Conservation (phyloP, 2,888 invertebrate genomes). For the Ctenicera cuprea region DNA sequence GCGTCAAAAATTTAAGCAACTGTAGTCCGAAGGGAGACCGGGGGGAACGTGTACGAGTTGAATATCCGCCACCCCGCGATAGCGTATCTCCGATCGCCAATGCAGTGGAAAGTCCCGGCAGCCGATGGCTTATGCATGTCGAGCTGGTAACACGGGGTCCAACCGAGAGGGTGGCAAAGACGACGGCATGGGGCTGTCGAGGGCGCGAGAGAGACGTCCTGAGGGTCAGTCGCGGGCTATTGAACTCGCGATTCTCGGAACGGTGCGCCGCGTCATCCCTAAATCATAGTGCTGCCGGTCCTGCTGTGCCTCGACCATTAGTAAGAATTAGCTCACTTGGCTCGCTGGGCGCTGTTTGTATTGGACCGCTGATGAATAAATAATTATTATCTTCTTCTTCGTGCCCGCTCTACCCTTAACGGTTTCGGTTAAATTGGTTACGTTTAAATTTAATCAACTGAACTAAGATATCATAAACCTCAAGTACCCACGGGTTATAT, state of each 20-base stretch:
- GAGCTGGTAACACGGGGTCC: slow-evolving; percentile 58
- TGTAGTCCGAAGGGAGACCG: slow-evolving; percentile 69
- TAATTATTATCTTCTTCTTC: slow-evolving; percentile 53
- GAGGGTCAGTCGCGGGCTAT: slow-evolving; percentile 75
- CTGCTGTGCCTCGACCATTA: slow-evolving; percentile 61
- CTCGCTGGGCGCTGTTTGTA: slow-evolving; percentile 55
- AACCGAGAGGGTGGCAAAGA: slow-evolving; percentile 60
- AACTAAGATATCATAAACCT: slow-evolving; percentile 21
- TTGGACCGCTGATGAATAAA: slow-evolving; percentile 54
- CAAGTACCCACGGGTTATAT: slow-evolving; percentile 7
- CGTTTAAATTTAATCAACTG: slow-evolving; percentile 46
- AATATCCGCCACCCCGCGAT: slow-evolving; percentile 69
- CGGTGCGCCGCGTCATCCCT: slow-evolving; percentile 60
- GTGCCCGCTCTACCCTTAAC: slow-evolving; percentile 44
- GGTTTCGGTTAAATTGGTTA: slow-evolving; percentile 41
- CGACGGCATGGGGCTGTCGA: slow-evolving; percentile 72
- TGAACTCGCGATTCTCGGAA: slow-evolving; percentile 69
- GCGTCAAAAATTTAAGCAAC: slow-evolving; percentile 77
- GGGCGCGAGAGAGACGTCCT: slow-evolving; percentile 71
- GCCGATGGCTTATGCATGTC: slow-evolving; percentile 59
- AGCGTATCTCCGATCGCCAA: slow-evolving; percentile 63
- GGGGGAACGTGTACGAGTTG: slow-evolving; percentile 59
- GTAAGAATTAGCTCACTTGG: slow-evolving; percentile 60
- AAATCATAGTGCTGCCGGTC: slow-evolving; percentile 59
- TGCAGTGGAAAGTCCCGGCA: slow-evolving; percentile 59